These are phyloP conservation scores for Diglossa cyanea DNA, from an alignment of 2,797 vertebrate species.

Conservation along the genomic window DNA sequence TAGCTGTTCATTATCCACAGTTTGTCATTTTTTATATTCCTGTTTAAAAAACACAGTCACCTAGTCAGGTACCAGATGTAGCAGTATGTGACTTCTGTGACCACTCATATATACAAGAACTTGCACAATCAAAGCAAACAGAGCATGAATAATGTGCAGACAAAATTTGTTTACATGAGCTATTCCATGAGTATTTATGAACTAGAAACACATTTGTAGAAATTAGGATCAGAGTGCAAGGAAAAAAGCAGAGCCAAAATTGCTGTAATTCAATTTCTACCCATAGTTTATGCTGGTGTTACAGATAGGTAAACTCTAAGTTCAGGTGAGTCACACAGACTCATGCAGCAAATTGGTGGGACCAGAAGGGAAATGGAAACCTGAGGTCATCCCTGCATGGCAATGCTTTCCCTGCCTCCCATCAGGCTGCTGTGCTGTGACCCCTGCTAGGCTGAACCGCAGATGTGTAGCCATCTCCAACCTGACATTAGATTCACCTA, in stretches of 20 bases:
- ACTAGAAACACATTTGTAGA: not conserved
- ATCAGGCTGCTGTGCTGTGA: not conserved
- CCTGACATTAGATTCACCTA: not conserved
- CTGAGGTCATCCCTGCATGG: accelerated
- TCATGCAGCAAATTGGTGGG: not conserved
- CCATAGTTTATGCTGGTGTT: not conserved
- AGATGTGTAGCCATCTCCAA: not conserved
- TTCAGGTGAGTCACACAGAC: not conserved
- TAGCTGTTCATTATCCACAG: not conserved
- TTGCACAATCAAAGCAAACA: slow-evolving; percentile 31
- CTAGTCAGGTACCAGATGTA: slow-evolving; percentile 3
- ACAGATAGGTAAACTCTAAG: not conserved
- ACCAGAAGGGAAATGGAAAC: not conserved
- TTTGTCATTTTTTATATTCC: not conserved
- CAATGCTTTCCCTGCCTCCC: not conserved
- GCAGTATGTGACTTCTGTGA: slow-evolving; percentile 23
- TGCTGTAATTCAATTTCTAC: not conserved
- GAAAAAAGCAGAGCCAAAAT: not conserved
- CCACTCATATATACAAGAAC: not conserved
- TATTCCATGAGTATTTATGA: slow-evolving; percentile 35
- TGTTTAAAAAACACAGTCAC: not conserved
- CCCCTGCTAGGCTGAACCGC: not conserved
- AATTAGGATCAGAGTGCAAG: slow-evolving; percentile 25
- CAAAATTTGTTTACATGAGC: slow-evolving; percentile 30
- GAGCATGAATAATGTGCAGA: slow-evolving; percentile 12